These are phyloP conservation scores for Lateolabrax maculatus DNA, from an alignment of 2,797 vertebrate genomes.

Conservation along the genomic window DNA sequence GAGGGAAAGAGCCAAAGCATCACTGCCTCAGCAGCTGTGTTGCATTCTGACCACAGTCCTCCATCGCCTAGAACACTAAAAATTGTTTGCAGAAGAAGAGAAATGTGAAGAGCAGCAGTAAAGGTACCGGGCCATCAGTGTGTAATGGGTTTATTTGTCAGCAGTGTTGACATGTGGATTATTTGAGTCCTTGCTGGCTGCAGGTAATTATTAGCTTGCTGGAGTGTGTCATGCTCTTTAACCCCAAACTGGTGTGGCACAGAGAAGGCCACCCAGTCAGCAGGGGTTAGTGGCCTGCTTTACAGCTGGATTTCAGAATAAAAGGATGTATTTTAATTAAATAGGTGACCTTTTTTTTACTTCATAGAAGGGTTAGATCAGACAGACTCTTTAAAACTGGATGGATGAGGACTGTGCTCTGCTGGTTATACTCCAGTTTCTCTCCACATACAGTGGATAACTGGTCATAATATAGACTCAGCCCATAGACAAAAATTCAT, in stretches of 20 bases:
- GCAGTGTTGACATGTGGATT: slow-evolving; percentile 17
- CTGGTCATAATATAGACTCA: background rate
- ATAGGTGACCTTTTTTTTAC: background rate
- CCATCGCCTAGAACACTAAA: background rate
- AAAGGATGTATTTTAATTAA: slow-evolving; percentile 15
- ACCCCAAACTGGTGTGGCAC: slow-evolving; percentile 48
- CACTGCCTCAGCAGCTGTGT: slow-evolving; percentile 67
- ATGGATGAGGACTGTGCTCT: background rate
- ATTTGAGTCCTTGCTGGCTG: slow-evolving; percentile 26
- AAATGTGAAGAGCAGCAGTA: background rate
- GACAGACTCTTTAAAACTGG: background rate
- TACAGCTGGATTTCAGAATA: slow-evolving; percentile 30
- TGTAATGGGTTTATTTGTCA: slow-evolving; percentile 9
- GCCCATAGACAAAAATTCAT: background rate
- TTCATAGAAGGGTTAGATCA: background rate
- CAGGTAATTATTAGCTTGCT: slow-evolving; percentile 52
- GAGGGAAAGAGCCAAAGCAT: slow-evolving; percentile 46
- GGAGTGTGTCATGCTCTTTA: slow-evolving; percentile 48
- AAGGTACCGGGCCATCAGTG: slow-evolving; percentile 3
- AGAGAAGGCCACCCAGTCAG: slow-evolving; percentile 61
- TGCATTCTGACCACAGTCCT: slow-evolving; percentile 48
- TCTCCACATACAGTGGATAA: background rate
- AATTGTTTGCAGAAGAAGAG: slow-evolving; percentile 6
- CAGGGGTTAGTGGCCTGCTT: background rate
- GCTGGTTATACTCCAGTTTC: background rate